Conservation (phyloP, 1,140 invertebrate genomes). For the Eurosta solidaginis region DNA sequence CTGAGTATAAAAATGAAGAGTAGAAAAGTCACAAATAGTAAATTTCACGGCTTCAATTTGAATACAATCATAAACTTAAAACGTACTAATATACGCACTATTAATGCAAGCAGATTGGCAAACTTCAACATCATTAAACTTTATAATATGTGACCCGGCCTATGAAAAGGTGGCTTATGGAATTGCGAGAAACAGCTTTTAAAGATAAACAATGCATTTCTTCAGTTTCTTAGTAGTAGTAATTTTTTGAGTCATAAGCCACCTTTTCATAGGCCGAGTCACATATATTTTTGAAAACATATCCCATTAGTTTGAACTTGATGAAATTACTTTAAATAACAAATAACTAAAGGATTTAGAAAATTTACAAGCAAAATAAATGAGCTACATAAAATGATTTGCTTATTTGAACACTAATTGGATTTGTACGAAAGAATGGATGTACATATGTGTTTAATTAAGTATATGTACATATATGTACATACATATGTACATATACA, state of each 20-base stretch:
- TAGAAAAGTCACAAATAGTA: too few relatives aligned
- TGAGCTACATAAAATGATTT: not conserved
- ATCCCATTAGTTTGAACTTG: too few relatives aligned
- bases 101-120: not conserved
- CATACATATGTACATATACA: too few relatives aligned
- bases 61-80: not conserved
- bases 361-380: not conserved
- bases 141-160: too few relatives aligned
- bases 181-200: too few relatives aligned
- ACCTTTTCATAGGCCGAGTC: too few relatives aligned
- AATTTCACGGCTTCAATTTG: not conserved
- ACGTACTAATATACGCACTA: not conserved
- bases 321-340: not conserved
- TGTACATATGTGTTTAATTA: not conserved
- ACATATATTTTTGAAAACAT: too few relatives aligned
- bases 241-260: too few relatives aligned
- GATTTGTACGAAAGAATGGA: not conserved
- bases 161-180: too few relatives aligned
- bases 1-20: too few relatives aligned
- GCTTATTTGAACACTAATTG: not conserved
- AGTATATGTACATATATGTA: not conserved
- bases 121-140: not conserved
- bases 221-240: too few relatives aligned
- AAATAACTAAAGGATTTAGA: not conserved
- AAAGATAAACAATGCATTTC: too few relatives aligned